Percentiles rank a stretch among this genome's conserved stretches.
Conservation (phyloP, 2,888 invertebrate genomes). For the Seladonia tumulorum region DNA sequence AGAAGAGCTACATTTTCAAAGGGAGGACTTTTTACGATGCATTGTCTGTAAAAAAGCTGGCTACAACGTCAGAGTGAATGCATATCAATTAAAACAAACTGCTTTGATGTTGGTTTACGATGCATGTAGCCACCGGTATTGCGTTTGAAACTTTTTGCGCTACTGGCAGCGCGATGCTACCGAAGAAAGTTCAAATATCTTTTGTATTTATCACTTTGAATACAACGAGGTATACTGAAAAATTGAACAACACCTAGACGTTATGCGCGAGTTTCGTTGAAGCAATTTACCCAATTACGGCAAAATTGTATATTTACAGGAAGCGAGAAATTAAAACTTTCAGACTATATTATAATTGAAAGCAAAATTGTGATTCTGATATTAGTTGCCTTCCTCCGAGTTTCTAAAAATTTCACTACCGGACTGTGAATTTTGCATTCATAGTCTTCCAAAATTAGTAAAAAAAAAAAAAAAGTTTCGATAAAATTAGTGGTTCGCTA, state of each 20-base stretch:
- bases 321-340: too few relatives aligned
- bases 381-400: too few relatives aligned
- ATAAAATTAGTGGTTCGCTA: too few relatives aligned
- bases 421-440: too few relatives aligned
- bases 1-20: conserved; percentile 55
- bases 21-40: conserved; percentile 40
- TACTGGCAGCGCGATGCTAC: not conserved
- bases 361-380: too few relatives aligned
- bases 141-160: conserved; percentile 45
- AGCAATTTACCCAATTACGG: not conserved
- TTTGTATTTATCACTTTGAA: not conserved
- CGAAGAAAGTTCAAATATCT: conserved; percentile 46
- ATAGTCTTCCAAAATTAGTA: too few relatives aligned
- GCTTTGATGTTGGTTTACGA: conserved; percentile 62
- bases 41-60: conserved; percentile 47
- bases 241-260: too few relatives aligned
- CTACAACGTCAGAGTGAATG: conserved; percentile 51
- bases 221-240: not conserved
- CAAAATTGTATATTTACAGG: not conserved
- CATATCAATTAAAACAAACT: conserved; percentile 62
- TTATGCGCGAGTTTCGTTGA: too few relatives aligned
- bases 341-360: too few relatives aligned
- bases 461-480: too few relatives aligned
- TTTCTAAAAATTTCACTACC: too few relatives aligned
- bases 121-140: conserved; percentile 58